A percentile compares a stretch with the other conserved stretches of the same genome.
Evolutionary conservation across 2,113 vertebrate species (phyloP).

Genomic region (Pedetes capensis): DNA sequence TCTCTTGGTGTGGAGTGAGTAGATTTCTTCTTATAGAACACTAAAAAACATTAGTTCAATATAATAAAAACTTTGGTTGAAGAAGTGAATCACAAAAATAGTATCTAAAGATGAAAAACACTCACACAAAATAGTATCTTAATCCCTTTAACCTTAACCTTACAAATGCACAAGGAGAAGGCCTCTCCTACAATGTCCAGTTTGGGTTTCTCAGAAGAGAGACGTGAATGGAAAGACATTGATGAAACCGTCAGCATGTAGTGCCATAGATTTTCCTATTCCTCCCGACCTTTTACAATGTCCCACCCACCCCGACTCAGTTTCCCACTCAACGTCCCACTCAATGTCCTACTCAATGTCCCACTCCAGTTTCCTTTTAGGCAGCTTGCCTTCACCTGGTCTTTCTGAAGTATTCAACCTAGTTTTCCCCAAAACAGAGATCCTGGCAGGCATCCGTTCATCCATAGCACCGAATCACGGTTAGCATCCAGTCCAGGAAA

Average conservation of each 20-base stretch:
- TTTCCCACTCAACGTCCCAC: too few species aligned
- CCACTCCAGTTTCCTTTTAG: neutral
- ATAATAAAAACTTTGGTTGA: neutral
- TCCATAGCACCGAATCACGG: rapidly evolving
- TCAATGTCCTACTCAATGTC: too few species aligned
- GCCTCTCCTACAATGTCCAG: neutral
- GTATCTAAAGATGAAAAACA: neutral
- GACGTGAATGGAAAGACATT: neutral
- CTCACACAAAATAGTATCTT: neutral
- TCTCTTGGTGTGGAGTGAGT: rapidly evolving
- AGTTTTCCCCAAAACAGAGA: neutral
- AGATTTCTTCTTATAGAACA: neutral
- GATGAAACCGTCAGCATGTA: rapidly evolving
- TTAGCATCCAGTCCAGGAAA: neutral
- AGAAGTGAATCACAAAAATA: neutral
- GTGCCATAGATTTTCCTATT: neutral
- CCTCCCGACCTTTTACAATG: neutral
- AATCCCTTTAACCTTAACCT: too few species aligned
- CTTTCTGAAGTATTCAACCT: neutral
- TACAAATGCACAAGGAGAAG: too few species aligned
- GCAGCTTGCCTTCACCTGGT: neutral
- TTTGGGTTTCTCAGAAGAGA: neutral
- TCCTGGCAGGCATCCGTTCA: neutral
- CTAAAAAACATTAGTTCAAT: neutral
- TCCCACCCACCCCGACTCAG: neutral